Evolutionary conservation across 2,797 vertebrate genomes (phyloP).

Genomic region (Ambastaia sidthimunki): DNA sequence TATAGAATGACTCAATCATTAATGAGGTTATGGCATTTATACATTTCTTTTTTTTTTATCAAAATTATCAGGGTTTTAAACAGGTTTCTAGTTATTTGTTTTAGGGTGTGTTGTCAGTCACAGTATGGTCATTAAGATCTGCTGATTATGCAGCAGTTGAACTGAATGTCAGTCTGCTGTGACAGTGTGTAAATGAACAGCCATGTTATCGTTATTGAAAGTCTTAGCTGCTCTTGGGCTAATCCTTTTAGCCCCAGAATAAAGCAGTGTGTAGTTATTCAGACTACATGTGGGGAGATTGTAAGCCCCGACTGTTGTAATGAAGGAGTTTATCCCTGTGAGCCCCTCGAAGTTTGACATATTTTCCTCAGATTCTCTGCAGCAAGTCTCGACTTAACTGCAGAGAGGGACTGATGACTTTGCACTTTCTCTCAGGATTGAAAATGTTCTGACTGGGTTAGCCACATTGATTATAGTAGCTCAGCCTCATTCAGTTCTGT

Average conservation of each 20-base stretch:
- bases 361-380: conserved; percentile 36
- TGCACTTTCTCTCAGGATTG: conserved; percentile 49
- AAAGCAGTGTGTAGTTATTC: neutral
- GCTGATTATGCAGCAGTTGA: conserved; percentile 2
- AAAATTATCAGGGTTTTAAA: neutral
- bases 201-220: neutral
- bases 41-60: neutral
- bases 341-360: conserved; percentile 13
- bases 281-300: neutral
- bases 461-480: conserved; percentile 48
- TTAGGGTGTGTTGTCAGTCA: neutral
- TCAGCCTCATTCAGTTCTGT: conserved; percentile 40
- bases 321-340: neutral
- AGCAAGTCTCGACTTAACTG: conserved; percentile 40
- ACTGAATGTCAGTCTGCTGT: conserved; percentile 13
- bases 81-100: no score
- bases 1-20: neutral
- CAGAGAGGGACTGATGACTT: conserved; percentile 50
- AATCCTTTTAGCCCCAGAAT: neutral
- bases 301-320: neutral
- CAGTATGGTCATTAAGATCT: conserved; percentile 9
- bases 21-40: neutral
- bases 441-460: conserved; percentile 48
- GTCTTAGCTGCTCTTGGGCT: neutral
- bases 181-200: neutral